phyloP scores from a whole-genome alignment of 2,113 vertebrate genomes.

The Athene cunicularia region DNA sequence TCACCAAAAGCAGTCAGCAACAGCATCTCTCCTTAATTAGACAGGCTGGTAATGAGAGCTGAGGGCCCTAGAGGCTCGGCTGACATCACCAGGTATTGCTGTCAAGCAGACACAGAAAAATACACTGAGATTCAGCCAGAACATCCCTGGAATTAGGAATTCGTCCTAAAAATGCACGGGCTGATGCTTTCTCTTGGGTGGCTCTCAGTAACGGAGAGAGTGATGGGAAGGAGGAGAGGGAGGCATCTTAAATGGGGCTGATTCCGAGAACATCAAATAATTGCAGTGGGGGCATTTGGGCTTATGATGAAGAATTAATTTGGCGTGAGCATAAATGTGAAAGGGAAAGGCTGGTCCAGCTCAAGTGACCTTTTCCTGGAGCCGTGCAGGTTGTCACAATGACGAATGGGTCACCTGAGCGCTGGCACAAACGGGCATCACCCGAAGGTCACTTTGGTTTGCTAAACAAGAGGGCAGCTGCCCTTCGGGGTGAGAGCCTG shows the following conservation, averaged over 20 bases:
- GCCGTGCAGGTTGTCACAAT: neutral
- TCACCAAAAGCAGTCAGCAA: constrained; percentile 29
- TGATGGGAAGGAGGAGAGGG: neutral
- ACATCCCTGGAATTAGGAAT: neutral
- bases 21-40: constrained; percentile 47
- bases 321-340: constrained; percentile 43
- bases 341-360: constrained; percentile 15
- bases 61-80: constrained; percentile 43
- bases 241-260: neutral
- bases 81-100: constrained; percentile 62
- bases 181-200: neutral
- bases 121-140: neutral
- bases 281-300: neutral
- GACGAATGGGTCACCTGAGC: neutral
- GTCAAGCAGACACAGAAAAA: constrained; percentile 52
- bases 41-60: constrained; percentile 31
- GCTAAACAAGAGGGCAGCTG: neutral
- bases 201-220: neutral
- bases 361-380: constrained; percentile 50
- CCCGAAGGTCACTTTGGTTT: neutral
- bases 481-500: fast-evolving
- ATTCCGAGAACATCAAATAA: neutral
- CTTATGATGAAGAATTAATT: constrained; percentile 20
- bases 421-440: neutral
- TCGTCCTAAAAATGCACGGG: neutral